Evolutionary conservation across 2,113 vertebrate genomes (phyloP), one percentile per base, ranked within the genome.

Genomic region (Peromyscus polionotus): DNA sequence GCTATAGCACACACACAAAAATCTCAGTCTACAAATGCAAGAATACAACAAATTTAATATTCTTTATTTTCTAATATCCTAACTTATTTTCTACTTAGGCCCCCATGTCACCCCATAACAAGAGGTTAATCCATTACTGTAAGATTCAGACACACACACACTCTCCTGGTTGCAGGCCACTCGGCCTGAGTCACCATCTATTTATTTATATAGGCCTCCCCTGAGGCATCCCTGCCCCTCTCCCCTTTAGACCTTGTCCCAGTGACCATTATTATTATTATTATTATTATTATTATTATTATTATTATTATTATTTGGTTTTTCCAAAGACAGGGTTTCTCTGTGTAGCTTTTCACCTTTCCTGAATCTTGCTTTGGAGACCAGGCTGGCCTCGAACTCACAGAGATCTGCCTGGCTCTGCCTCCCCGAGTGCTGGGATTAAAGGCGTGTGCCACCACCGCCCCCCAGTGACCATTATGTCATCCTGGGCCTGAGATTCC

Each of bases 1-100:
- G 63, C 63, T 65, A 1, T 65, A 65, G 26, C 63, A 65, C 11
- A 51, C 51, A 51, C 51, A 51, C 51, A 51, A 65, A 31, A 65
- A 68, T 28, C 17, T 63, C 63, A 54, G 5, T 61, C 77, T 42
- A 61, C 28, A 68, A 39, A 61, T 42, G 81, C 19, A n/a, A 57
- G 48, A 72, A 93, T 61, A 57, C 14, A 45, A 48, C 45, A 93
- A 57, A 81, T 85, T 39, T 83, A 51, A 67, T 70, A 57, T 11
- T 81, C n/a, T 59, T 88, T 67, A 42, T 26, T 88, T 88, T 87
- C 76, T 39, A 68, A 14, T 72, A 90, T 42, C 59, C 24, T 33
- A 51, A 70, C 22, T 57, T 91, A 70, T 61, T 92, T 89, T 90
- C 84, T 85, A 39, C 77, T 91, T 93, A 91, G 73, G 36, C 36